Conservation (phyloP, 2,113 vertebrate genomes). For the Festucalex cinctus region DNA sequence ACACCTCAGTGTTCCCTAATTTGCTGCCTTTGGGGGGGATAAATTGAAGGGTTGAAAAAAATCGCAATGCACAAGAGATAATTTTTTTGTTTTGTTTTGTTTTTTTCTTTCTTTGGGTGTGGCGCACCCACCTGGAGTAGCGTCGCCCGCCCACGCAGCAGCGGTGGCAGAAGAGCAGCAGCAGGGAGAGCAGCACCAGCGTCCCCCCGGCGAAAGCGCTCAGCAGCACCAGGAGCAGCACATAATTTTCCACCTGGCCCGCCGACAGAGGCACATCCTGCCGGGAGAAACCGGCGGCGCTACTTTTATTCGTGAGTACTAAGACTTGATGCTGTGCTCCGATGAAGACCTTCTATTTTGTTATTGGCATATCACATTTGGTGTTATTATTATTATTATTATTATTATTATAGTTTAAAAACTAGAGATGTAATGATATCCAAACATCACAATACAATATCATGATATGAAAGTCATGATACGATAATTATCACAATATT, state of each 20-base stretch:
- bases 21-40: no score
- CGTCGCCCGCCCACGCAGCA: slow-evolving; percentile 83
- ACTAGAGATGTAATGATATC: no score
- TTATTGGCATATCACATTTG: background rate
- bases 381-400: no score
- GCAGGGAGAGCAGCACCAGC: slow-evolving; percentile 82
- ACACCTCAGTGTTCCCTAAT: no score
- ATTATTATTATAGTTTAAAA: no score
- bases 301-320: background rate
- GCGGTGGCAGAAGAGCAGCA: slow-evolving; percentile 86
- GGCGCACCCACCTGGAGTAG: slow-evolving; percentile 79
- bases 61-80: no score
- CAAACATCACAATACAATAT: no score
- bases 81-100: no score
- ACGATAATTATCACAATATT: no score
- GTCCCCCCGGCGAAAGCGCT: slow-evolving; percentile 86
- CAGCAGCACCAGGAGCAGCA: slow-evolving; percentile 83
- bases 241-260: slow-evolving; percentile 81
- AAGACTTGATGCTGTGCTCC: background rate
- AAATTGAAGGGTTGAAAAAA: no score
- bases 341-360: slow-evolving; percentile 8
- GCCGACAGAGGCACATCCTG: slow-evolving; percentile 72
- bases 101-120: no score
- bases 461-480: no score
- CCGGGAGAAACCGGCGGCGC: background rate